Evolutionary conservation across 2,888 invertebrate genomes (phyloP), one percentile per base, ranked within the genome.

Genomic region (Meliscaeva auricollis): DNA sequence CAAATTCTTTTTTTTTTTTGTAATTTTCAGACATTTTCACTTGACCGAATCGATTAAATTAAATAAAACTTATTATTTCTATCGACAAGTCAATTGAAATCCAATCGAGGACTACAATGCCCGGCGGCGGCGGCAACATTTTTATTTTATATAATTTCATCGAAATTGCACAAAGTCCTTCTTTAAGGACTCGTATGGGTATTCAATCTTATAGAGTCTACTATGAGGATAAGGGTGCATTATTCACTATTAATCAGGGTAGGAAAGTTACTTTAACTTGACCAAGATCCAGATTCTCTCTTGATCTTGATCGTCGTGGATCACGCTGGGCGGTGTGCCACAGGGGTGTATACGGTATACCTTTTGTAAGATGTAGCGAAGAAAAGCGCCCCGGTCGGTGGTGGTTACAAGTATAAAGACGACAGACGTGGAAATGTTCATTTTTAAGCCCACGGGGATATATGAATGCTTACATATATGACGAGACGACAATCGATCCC

Each of bases 11-110:
- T 30, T 30, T 7, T 50, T 4, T 54, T 38, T 20, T 17, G 52
- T 60, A 69, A 70, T 56, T 73, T 13, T 75, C 66, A 73, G 64
- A 84, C 70, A 75, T 84, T 80, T 80, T 84, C 84, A 84, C 80
- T 80, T 84, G 84, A 84, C 84, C 84, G 84, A 76, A 54, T 72
- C 75, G 84, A 76, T 76, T 76, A 76, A 84, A 80, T 70, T 84
- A 72, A 79, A 82, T 66, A 58, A 79, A 80, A 76, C 44, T 66
- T 22, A 52, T 44, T 68, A 44, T 66, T 64, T 58, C 26, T 17
- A 69, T 78, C 68, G 73, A 78, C 38, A 83, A 82, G 66, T 73
- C 56, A 69, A 54, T 69, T 32, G 41, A 41, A 32, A 80, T 69
- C n/a, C 6, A 38, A 75, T 70, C 54, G 64, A 64, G 46, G 78